Percentiles rank a stretch among this genome's conserved stretches.
Evolutionary conservation across 92 coral and sea anemone genomes (phyloP).

Genomic region (Porites rus): DNA sequence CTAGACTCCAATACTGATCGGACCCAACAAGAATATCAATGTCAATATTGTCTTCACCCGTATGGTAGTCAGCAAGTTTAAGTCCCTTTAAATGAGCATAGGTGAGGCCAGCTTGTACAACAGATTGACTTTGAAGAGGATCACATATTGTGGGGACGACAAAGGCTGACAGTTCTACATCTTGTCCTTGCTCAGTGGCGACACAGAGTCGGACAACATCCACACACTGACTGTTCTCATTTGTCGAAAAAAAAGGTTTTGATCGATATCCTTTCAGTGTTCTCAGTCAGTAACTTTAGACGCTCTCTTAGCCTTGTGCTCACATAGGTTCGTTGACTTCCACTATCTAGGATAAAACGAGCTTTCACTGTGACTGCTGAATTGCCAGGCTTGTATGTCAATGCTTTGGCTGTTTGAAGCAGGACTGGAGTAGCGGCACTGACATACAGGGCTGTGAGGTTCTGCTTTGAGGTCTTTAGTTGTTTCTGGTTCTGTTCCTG

Average conservation of each 20-base stretch:
- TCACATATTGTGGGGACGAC: too few relatives aligned
- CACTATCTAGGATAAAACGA: slow-evolving; percentile 59
- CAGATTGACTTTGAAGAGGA: neutral
- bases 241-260: slow-evolving; percentile 57
- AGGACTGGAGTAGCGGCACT: slow-evolving; percentile 45
- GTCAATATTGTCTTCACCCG: too few relatives aligned
- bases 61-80: slow-evolving; percentile 6
- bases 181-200: slow-evolving; percentile 24
- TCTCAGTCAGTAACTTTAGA: slow-evolving; percentile 25
- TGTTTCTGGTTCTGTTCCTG: too few relatives aligned
- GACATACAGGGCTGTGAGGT: slow-evolving; percentile 30
- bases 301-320: slow-evolving; percentile 22
- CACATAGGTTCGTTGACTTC: slow-evolving; percentile 56
- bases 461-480: neutral
- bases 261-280: slow-evolving; percentile 35
- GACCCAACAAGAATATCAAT: too few relatives aligned
- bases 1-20: neutral
- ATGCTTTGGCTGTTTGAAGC: slow-evolving; percentile 53
- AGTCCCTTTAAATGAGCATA: slow-evolving; percentile 4
- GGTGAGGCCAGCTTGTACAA: neutral
- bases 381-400: neutral
- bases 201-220: slow-evolving; percentile 40
- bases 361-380: slow-evolving; percentile 6
- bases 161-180: slow-evolving; percentile 14
- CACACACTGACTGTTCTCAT: slow-evolving; percentile 32